Base-by-base conservation (phyloP, 2,888 invertebrate species). In the Poecilus cupreus region DNA sequence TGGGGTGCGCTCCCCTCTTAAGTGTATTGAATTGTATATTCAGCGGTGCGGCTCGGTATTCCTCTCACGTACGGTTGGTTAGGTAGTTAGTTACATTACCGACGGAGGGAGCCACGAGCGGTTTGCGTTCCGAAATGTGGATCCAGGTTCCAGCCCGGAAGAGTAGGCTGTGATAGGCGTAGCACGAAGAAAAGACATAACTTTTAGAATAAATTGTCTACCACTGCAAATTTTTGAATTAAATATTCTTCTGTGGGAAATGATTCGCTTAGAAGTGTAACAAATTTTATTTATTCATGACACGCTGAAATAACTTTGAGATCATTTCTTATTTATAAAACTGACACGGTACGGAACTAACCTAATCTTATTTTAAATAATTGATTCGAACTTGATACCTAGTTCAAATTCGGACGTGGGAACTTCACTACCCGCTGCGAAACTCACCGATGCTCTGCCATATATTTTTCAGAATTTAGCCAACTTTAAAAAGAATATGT, bases 21-120 rank as follows among this genome's bases (percentile, higher is more conserved):
- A 85, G 83, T 84, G 84, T 84, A 85, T 85, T 85, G 85, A 85
- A 85, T 84, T 85, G 85, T 85, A 85, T 85, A 86, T 86, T 86
- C 78, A 82, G 78, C 64, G 43, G 72, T 24, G 64, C 32, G 16
- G 64, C 22, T 76, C 68, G 64, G 81, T 82, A 86, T 86, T 86
- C 86, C 76, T 77, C 82, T 83, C 86, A 86, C 86, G 86, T 86
- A 82, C 82, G 75, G 82, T 84, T 85, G 84, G 85, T 85, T 85
- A 85, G 84, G 83, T 84, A 85, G 85, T 85, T 86, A 85, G 85
- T 85, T 85, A 85, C 84, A 85, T 85, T 85, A 84, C 83, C 84
- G 83, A 83, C 84, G 84, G 79, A 82, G 82, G 74, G 51, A 51
- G 51, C 51, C 51, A 80, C 81, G 82, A 32, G 32, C 20, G 64